phyloP scores from a whole-genome alignment of 2,113 vertebrate genomes.

The Madoqua kirkii region DNA sequence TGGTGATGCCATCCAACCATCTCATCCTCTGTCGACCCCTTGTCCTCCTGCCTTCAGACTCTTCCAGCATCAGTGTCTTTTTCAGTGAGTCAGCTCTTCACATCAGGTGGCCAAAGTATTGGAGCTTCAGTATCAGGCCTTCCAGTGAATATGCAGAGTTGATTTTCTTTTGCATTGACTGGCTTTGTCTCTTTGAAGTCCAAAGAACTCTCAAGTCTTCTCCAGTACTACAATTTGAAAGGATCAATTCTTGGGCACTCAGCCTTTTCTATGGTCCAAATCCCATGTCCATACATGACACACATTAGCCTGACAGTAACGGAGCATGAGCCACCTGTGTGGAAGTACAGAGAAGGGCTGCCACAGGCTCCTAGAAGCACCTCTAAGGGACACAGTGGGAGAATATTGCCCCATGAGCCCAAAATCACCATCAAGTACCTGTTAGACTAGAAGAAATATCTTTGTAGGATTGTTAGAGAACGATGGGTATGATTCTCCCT shows the following conservation, averaged over 20 bases:
- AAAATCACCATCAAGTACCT: background rate
- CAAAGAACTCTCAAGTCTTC: background rate
- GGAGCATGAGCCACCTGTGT: fast-evolving
- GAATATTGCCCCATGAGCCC: background rate
- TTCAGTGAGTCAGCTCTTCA: background rate
- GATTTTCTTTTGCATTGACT: background rate
- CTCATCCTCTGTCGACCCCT: background rate
- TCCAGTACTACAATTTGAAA: background rate
- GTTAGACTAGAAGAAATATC: background rate
- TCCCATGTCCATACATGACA: background rate
- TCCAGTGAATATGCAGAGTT: background rate
- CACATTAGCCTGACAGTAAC: background rate
- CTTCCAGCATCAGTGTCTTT: background rate
- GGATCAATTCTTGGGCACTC: fast-evolving
- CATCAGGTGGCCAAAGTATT: background rate
- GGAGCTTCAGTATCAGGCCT: background rate
- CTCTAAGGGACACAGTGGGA: background rate
- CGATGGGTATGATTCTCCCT: background rate
- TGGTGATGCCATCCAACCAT: background rate
- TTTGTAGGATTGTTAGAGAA: background rate
- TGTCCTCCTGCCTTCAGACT: background rate
- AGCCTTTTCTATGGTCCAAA: background rate
- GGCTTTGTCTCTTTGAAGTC: background rate
- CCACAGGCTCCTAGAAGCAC: background rate
- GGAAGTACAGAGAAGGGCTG: background rate